Conservation (phyloP, 1,140 invertebrate species). For the Bombus superbus region DNA sequence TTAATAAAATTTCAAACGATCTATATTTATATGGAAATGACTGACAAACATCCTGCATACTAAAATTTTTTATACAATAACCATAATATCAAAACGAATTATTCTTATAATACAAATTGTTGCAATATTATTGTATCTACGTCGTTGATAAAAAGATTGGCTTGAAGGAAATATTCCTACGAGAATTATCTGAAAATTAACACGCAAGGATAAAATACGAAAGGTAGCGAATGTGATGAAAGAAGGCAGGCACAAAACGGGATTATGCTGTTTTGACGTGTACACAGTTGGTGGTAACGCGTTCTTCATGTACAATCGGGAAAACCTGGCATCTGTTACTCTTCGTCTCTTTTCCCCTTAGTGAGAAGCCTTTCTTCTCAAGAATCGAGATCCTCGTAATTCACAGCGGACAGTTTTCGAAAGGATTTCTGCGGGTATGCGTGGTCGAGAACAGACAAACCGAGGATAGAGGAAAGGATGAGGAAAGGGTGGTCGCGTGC, state of each 20-base stretch:
- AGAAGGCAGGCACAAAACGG: conserved; percentile 11
- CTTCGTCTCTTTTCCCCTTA: conserved; percentile 16
- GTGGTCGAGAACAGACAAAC: conserved; percentile 1
- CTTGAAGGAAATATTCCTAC: not conserved
- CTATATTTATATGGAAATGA: too few species aligned
- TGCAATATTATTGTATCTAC: not conserved
- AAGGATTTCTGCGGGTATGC: conserved; percentile 60
- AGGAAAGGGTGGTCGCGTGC: conserved; percentile 72
- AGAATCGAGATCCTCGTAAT: conserved; percentile 61
- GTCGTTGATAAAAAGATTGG: not conserved
- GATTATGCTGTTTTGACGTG: conserved; percentile 75
- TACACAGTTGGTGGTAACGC: conserved; percentile 67
- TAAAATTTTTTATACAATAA: not conserved
- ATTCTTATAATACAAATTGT: not conserved
- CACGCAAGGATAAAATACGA: not conserved
- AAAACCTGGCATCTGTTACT: conserved; percentile 53
- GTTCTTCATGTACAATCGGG: conserved; percentile 46
- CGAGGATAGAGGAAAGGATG: not conserved
- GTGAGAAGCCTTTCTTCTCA: not conserved
- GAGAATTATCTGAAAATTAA: not conserved
- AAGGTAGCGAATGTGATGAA: not conserved
- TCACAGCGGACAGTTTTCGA: conserved; percentile 61
- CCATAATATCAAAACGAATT: too few species aligned
- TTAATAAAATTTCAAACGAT: too few species aligned
- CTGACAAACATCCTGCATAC: not conserved